These are phyloP conservation scores for Myzus persicae DNA, from an alignment of 1,140 invertebrate species.

Conservation along the genomic window DNA sequence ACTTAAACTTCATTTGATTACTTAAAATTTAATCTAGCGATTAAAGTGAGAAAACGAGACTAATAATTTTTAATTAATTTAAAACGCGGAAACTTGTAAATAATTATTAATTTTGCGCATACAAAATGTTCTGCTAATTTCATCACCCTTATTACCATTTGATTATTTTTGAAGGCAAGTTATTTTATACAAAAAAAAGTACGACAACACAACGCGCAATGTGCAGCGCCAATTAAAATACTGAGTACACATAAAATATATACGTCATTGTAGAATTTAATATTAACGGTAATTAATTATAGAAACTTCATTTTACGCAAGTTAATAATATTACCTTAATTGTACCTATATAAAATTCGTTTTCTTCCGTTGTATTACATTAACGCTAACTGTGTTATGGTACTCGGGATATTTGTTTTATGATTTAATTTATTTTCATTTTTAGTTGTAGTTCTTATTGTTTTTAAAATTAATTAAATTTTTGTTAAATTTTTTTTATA, in stretches of 20 bases:
- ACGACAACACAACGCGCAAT: not conserved
- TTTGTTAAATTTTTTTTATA: not conserved
- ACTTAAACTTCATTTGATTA: slow-evolving; percentile 18
- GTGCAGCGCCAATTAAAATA: not conserved
- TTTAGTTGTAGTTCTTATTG: too few relatives aligned
- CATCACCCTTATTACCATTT: not conserved
- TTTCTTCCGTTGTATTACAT: not conserved
- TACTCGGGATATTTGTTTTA: not conserved
- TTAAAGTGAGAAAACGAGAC: not conserved
- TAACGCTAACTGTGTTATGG: not conserved
- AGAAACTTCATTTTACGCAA: not conserved
- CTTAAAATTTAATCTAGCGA: not conserved
- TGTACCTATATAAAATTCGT: not conserved
- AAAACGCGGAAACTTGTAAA: not conserved
- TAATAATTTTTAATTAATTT: slow-evolving; percentile 9
- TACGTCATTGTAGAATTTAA: not conserved
- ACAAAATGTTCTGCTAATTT: not conserved
- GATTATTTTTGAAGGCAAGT: not conserved
- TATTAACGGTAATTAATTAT: not conserved
- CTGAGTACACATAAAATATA: not conserved
- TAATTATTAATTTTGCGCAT: not conserved
- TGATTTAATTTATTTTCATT: not conserved
- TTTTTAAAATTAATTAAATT: not conserved
- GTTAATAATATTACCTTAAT: not conserved
- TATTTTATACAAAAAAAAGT: not conserved